phyloP scores from a whole-genome alignment of 2,797 vertebrate genomes.

The Eutrigla gurnardus region DNA sequence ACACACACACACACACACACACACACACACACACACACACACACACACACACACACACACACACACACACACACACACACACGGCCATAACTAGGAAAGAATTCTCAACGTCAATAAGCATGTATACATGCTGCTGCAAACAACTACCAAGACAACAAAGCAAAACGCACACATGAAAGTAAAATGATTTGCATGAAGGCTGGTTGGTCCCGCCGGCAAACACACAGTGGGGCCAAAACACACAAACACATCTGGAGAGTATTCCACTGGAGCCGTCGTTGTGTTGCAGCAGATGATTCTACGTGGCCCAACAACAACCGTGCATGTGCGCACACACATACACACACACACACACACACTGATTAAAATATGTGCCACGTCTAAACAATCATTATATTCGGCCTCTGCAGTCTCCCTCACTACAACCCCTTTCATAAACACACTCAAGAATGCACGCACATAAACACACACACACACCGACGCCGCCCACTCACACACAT shows the following conservation, averaged over 20 bases:
- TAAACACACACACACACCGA: slow-evolving; percentile 12
- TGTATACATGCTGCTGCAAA: slow-evolving; percentile 11
- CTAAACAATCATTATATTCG: slow-evolving; percentile 56
- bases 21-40: too few species aligned
- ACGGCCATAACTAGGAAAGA: not conserved
- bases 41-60: slow-evolving; percentile 31
- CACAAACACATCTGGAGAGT: slow-evolving; percentile 80
- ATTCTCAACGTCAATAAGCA: slow-evolving; percentile 15
- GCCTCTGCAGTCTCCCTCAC: slow-evolving; percentile 13
- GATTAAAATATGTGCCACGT: slow-evolving; percentile 55
- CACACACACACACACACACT: slow-evolving; percentile 13
- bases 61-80: slow-evolving; percentile 27
- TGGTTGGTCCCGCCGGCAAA: slow-evolving; percentile 48
- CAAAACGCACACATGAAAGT: slow-evolving; percentile 32
- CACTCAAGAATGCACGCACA: slow-evolving; percentile 46
- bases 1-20: slow-evolving; percentile 16
- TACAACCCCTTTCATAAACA: slow-evolving; percentile 21
- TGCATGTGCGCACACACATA: not conserved
- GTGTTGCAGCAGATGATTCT: slow-evolving; percentile 75
- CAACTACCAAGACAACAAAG: slow-evolving; percentile 32
- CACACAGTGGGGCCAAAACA: slow-evolving; percentile 62
- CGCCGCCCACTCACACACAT: slow-evolving; percentile 47
- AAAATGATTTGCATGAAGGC: slow-evolving; percentile 54
- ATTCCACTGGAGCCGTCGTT: slow-evolving; percentile 63
- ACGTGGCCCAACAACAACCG: slow-evolving; percentile 67